Conservation (phyloP, 1,140 invertebrate species). For the Melipona quadrifasciata region DNA sequence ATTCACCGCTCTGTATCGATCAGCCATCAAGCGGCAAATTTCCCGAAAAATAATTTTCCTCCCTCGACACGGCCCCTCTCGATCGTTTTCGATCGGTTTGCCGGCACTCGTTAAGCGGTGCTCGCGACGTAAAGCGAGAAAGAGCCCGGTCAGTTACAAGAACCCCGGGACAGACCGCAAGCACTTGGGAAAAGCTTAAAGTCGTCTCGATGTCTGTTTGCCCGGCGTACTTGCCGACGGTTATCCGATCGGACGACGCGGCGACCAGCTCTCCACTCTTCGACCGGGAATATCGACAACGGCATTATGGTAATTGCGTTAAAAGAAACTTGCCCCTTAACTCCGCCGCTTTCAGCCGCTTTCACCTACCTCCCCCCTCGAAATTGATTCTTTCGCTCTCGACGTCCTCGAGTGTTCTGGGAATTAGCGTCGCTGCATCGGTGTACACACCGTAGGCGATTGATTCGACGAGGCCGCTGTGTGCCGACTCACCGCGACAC, state of each 20-base stretch:
- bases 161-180: neutral
- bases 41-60: slow-evolving; percentile 45
- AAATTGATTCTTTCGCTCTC: neutral
- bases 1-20: slow-evolving; percentile 25
- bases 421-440: neutral
- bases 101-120: slow-evolving; percentile 3
- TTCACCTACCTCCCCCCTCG: too few relatives aligned
- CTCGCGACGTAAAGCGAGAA: neutral
- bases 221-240: neutral
- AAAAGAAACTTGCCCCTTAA: slow-evolving; percentile 15
- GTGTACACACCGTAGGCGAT: neutral
- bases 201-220: slow-evolving; percentile 29
- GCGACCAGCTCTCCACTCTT: neutral
- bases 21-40: slow-evolving; percentile 35
- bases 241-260: neutral
- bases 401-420: neutral
- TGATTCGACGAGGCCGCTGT: neutral
- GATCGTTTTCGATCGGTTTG: neutral
- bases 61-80: neutral
- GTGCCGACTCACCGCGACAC: too few relatives aligned
- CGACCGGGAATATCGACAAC: slow-evolving; percentile 27
- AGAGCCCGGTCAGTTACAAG: slow-evolving; percentile 28
- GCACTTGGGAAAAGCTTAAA: slow-evolving; percentile 20
- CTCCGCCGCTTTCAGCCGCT: neutral
- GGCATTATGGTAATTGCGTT: slow-evolving; percentile 33